Percentiles rank a stretch among this genome's conserved stretches.
Evolutionary conservation across 1,140 invertebrate genomes (phyloP).

Genomic region (Samia ricini): DNA sequence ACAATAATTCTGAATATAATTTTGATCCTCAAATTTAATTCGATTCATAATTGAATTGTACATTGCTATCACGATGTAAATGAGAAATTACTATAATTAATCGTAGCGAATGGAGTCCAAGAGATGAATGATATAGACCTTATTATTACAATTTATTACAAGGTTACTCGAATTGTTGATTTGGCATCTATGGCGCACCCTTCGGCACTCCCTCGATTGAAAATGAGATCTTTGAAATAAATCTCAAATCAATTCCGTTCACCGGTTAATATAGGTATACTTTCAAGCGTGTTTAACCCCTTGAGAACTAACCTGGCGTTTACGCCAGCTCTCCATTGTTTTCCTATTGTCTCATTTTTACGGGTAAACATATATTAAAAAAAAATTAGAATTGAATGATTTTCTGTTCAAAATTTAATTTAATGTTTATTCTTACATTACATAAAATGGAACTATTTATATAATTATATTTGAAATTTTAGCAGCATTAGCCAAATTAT

Average conservation of each 20-base stretch:
- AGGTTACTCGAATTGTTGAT: not conserved
- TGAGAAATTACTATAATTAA: not conserved
- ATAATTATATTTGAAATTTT: no score
- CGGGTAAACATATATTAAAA: no score
- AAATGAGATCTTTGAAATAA: not conserved
- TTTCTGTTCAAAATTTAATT: no score
- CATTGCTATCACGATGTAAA: not conserved
- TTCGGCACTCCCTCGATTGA: not conserved
- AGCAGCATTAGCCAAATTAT: no score
- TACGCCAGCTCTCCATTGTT: no score
- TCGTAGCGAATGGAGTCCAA: not conserved
- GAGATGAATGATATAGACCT: not conserved
- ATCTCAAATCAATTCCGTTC: not conserved
- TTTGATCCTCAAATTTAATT: not conserved
- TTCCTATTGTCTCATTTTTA: no score
- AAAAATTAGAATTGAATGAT: no score
- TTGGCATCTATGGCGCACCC: not conserved
- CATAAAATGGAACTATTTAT: no score
- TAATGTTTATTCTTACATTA: no score
- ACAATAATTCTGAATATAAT: not conserved
- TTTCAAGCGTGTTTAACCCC: no score
- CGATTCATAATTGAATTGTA: not conserved
- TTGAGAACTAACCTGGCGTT: no score
- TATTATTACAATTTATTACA: not conserved
- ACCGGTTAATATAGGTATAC: not conserved